Percentiles rank a stretch among this genome's conserved stretches.
phyloP scores from a whole-genome alignment of 2,113 vertebrate species.

The Pseudopipra pipra region DNA sequence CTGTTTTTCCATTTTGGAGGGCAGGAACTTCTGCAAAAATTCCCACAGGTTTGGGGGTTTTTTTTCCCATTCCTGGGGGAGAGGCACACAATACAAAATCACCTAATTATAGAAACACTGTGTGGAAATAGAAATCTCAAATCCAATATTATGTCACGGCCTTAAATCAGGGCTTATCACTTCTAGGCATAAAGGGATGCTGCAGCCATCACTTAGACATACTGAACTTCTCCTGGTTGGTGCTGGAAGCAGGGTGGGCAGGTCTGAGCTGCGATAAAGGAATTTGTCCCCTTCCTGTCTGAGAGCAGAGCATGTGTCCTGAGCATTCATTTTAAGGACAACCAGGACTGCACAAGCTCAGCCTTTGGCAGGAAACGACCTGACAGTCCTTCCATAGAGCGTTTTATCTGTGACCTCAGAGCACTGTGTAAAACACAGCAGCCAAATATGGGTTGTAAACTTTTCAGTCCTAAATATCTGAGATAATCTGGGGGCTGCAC shows the following conservation, averaged over 20 bases:
- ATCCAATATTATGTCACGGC: neutral
- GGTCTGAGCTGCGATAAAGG: neutral
- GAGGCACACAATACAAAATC: neutral
- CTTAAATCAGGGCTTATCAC: neutral
- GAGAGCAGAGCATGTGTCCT: neutral
- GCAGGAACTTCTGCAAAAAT: neutral
- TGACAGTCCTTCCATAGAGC: neutral
- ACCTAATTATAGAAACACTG: neutral
- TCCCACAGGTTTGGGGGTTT: neutral
- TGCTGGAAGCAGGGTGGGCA: neutral
- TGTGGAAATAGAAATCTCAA: neutral
- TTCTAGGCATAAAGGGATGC: neutral
- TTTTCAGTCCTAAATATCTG: neutral
- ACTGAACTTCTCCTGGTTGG: neutral
- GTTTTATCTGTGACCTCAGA: neutral
- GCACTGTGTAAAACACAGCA: neutral
- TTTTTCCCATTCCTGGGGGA: neutral
- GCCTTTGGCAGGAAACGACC: neutral
- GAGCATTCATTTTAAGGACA: neutral
- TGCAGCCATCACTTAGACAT: neutral
- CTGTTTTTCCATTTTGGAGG: slow-evolving; percentile 27
- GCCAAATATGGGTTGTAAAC: neutral
- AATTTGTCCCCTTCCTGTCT: neutral
- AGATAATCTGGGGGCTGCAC: neutral
- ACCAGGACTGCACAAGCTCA: neutral